Conservation (phyloP, 2,797 vertebrate species). For the Huso huso region DNA sequence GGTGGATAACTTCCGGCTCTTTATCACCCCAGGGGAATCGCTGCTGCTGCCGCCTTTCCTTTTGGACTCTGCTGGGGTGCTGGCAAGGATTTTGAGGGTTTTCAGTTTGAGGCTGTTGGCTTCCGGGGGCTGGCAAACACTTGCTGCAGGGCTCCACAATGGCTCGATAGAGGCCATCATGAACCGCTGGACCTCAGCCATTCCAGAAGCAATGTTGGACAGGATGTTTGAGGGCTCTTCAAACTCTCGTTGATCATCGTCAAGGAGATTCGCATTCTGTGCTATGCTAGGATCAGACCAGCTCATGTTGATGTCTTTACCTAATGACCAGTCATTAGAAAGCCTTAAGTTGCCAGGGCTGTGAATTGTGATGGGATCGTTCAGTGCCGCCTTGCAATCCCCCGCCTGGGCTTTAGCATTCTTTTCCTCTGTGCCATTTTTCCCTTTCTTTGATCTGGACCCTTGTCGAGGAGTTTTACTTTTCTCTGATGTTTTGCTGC, state of each 20-base stretch:
- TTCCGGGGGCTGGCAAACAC: constrained; percentile 81
- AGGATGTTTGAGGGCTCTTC: constrained; percentile 97
- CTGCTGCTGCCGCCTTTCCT: constrained; percentile 65
- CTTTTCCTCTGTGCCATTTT: constrained; percentile 70
- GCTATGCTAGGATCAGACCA: constrained; percentile 68
- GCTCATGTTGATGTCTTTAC: constrained; percentile 55
- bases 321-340: constrained; percentile 71
- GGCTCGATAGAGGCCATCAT: constrained; percentile 99
- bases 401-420: constrained; percentile 71
- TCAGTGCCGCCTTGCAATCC: constrained; percentile 42
- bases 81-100: constrained; percentile 96
- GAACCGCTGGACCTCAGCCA: constrained; percentile 97
- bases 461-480: constrained; percentile 79
- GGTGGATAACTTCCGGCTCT: constrained; percentile 76
- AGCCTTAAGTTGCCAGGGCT: constrained; percentile 47
- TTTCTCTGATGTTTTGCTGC: constrained; percentile 80
- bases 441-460: constrained; percentile 86
- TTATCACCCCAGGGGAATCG: constrained; percentile 60
- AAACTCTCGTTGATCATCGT: constrained; percentile 94
- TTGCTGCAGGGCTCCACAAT: constrained; percentile 83
- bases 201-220: constrained; percentile 97
- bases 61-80: constrained; percentile 87
- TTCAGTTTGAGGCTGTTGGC: constrained; percentile 96
- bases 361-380: constrained; percentile 56
- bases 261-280: constrained; percentile 67